phyloP scores from a whole-genome alignment of 2,113 vertebrate genomes.

The Mirounga angustirostris region DNA sequence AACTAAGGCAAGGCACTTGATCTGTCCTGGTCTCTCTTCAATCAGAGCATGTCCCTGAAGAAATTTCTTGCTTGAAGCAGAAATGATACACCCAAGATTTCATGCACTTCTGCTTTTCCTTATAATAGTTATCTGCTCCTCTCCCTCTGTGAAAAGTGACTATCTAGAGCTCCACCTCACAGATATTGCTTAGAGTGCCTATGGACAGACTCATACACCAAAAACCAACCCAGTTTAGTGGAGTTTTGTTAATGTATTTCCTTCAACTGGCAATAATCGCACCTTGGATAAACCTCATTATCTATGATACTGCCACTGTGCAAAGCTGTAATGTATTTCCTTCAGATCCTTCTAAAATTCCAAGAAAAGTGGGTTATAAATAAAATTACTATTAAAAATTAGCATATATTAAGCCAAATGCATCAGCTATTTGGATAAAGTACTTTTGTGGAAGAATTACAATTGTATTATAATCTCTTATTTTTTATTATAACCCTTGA shows the following conservation, averaged over 20 bases:
- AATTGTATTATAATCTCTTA: background rate
- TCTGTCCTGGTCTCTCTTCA: background rate
- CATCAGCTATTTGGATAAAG: background rate
- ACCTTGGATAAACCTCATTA: background rate
- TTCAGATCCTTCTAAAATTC: background rate
- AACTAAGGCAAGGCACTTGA: background rate
- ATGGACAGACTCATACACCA: background rate
- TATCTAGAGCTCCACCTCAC: background rate
- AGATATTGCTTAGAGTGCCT: background rate
- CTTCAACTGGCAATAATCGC: background rate
- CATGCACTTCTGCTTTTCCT: background rate
- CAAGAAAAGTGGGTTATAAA: background rate
- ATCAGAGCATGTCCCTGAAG: background rate
- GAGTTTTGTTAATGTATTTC: background rate
- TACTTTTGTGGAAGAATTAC: background rate
- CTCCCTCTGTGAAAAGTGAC: background rate
- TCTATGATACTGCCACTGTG: background rate
- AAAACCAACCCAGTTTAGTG: background rate
- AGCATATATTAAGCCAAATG: background rate
- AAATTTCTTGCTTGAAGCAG: background rate
- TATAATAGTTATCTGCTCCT: background rate
- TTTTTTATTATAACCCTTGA: conserved; percentile 1
- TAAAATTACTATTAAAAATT: conserved; percentile 33
- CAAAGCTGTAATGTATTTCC: background rate
- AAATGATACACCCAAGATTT: background rate